Conservation (phyloP, 1,140 invertebrate species). For the Euborellia annulipes region DNA sequence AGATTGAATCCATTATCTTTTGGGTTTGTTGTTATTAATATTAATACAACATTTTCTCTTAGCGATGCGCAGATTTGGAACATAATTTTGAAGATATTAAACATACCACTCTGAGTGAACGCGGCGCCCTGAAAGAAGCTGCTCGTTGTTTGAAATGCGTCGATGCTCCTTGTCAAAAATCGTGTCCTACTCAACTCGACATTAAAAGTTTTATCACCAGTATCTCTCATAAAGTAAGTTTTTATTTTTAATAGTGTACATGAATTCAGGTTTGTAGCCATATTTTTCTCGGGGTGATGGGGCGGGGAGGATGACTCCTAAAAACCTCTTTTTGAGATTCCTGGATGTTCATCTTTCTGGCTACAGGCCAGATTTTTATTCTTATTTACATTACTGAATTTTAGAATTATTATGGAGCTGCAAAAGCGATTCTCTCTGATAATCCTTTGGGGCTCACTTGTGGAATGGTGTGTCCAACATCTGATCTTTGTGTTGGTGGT, state of each 20-base stretch:
- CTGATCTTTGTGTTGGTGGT: constrained; percentile 92
- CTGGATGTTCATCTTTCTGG: too few relatives aligned
- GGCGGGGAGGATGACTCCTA: background rate
- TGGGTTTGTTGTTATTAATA: background rate
- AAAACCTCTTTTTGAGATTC: background rate
- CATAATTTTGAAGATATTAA: constrained; percentile 97
- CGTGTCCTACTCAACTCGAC: constrained; percentile 93
- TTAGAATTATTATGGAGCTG: constrained; percentile 95
- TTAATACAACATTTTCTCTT: constrained; percentile 14
- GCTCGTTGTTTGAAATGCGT: constrained; percentile 90
- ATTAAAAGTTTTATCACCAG: constrained; percentile 94
- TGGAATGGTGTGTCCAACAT: constrained; percentile 98
- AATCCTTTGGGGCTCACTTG: constrained; percentile 93
- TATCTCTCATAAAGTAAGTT: constrained; percentile 77
- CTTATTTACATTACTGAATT: too few relatives aligned
- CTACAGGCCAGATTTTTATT: too few relatives aligned
- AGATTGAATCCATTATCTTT: background rate
- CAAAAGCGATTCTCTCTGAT: constrained; percentile 90
- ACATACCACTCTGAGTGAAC: constrained; percentile 88
- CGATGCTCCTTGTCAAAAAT: constrained; percentile 96
- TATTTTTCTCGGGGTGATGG: too few relatives aligned
- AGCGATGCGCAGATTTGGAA: constrained; percentile 52
- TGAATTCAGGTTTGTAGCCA: too few relatives aligned
- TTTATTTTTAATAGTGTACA: too few relatives aligned
- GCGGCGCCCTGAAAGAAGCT: constrained; percentile 82